Evolutionary conservation across 2,113 vertebrate genomes (phyloP), one percentile per base, ranked within the genome.

Genomic region (Xiphorhynchus elegans): DNA sequence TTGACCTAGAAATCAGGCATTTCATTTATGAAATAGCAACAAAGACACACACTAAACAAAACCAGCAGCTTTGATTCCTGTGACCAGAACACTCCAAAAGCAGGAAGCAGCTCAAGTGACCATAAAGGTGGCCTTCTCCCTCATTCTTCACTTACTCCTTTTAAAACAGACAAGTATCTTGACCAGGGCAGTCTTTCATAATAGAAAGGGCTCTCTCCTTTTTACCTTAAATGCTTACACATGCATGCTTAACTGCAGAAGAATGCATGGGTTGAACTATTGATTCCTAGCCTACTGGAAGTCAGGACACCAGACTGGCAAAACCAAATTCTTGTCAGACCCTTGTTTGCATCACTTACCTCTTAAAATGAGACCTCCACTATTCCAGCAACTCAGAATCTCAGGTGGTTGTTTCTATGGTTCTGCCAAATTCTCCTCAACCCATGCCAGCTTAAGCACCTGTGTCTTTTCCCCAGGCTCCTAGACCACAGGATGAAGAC

Each of bases 231-330:
- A 31, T 23, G 18, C 20, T 64, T 64, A 26, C 53, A 37, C 28
- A 29, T 3, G 18, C 62, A 49, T 6, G 13, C 23, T 0, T 4
- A 77, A 49, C 3, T 76, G 39, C 2, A 55, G 13, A 56, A 24
- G 4, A 29, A 31, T 1, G 0, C 37, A 14, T 11, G 19, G 20
- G 35, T n/a, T 28, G 19, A 46, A 37, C 6, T 17, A 13, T 1
- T 1, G 3, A 69, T 35, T 83, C 37, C 49, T 40, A 90, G 28
- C 2, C 46, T n/a, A 58, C 19, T 56, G 4, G 7, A 75, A 73
- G 31, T 64, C 40, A 67, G 60, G 58, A 46, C 19, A 80, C 12
- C 29, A 31, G 19, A 76, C 0, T 4, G 6, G 25, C 59, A 83
- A 72, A 70, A 49, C 25, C 10, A 33, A 37, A 4, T 52, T 77